A percentile compares a stretch with the other conserved stretches of the same genome.
Conservation (phyloP, 2,888 invertebrate genomes). For the Cotesia congregata region DNA sequence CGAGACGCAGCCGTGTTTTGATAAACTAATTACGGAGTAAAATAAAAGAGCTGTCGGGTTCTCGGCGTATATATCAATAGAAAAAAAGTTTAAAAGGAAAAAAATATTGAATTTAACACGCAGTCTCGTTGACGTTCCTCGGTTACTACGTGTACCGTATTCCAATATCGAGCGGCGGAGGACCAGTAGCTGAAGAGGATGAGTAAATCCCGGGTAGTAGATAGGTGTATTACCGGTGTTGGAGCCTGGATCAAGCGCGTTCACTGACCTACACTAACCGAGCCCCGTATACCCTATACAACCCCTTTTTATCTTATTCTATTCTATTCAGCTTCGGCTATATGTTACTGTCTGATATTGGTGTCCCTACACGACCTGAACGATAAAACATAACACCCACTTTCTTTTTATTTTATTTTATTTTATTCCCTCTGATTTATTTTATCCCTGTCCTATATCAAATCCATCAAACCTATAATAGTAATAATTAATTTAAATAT, state of each 20-base stretch:
- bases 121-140: conserved; percentile 29
- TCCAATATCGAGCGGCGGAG: conserved; percentile 64
- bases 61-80: no score
- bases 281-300: conserved; percentile 39
- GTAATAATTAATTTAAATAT: conserved; percentile 5
- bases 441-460: no score
- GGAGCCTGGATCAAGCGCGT: conserved; percentile 54
- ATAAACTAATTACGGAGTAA: no score
- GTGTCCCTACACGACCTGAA: background rate
- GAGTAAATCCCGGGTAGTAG: conserved; percentile 53
- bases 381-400: background rate
- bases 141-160: conserved; percentile 43
- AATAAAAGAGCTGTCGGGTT: no score
- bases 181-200: conserved; percentile 46
- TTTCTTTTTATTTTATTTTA: background rate
- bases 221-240: conserved; percentile 38
- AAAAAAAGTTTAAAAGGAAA: background rate
- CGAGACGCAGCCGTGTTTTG: no score
- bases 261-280: conserved; percentile 63
- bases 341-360: background rate
- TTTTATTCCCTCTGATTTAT: background rate
- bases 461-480: background rate
- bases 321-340: background rate
- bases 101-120: background rate
- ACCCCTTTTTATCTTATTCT: background rate